Evolutionary conservation across 2,797 vertebrate genomes (phyloP), one percentile per base, ranked within the genome.

Genomic region (Smutsia temminckii): DNA sequence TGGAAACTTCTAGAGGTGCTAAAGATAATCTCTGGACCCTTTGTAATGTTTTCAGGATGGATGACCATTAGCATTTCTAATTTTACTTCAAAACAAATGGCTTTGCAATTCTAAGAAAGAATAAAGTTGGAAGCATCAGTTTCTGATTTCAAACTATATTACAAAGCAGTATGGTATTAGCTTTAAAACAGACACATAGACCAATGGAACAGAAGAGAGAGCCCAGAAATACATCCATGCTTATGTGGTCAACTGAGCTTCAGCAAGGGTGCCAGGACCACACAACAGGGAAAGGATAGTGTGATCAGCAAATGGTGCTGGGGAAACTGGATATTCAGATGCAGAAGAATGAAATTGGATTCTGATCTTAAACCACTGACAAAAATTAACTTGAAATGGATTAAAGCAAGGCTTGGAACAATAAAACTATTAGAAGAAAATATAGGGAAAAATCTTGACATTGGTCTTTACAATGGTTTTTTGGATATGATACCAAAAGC

Each of bases 401-500:
- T 86, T 66, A 74, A 81, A 81, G 40, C 57, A 80, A 74, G 32
- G 57, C 11, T 23, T n/a, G 2, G 40, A 86, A 68, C 63, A 27
- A 20, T 86, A 27, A 81, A 81, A 51, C 49, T 85, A 20, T n/a
- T 32, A 27, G 16, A 79, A 64, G 66, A 64, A 80, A 85, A 91
- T 37, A 40, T 6, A 57, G 63, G 27, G 27, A 0, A 27, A 94
- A 89, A 77, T 11, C 69, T 69, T 84, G 79, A 84, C 8, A 14
- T 8, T 75, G 61, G 61, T 59, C n/a, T 40, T 77, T 32, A 51
- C 27, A 61, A 59, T 0, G 5, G 25, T n/a, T 89, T 49, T 68
- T 91, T 86, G n/a, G 72, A 42, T 64, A 49, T 86, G 57, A 80
- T 18, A 80, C 37, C 81, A 55, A 94, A 83, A 93, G 59, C 20